A percentile compares a stretch with the other conserved stretches of the same genome.
These are phyloP conservation scores for Strigamia crassipes DNA, from an alignment of 2,888 invertebrate genomes.

Conservation along the genomic window DNA sequence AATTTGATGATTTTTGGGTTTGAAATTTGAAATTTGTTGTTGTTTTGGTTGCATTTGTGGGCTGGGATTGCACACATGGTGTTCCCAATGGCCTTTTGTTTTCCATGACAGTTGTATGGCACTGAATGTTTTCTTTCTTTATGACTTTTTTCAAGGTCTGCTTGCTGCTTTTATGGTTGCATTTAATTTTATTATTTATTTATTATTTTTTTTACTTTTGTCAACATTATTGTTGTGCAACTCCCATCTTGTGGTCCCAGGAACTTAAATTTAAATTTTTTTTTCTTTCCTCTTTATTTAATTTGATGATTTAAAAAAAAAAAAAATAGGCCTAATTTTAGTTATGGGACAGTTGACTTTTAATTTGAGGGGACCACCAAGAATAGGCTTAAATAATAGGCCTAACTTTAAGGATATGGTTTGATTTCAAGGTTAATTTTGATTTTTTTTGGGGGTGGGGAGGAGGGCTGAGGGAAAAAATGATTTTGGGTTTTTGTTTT, in stretches of 20 bases:
- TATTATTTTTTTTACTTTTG: neutral
- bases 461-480: too few relatives aligned
- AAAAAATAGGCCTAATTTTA: neutral
- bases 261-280: neutral
- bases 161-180: neutral
- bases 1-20: neutral
- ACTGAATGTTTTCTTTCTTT: neutral
- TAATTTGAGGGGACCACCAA: neutral
- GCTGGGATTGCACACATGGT: neutral
- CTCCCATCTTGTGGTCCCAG: neutral
- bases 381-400: neutral
- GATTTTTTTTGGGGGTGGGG: too few relatives aligned
- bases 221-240: neutral
- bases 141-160: slow-evolving; percentile 18
- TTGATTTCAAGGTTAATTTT: too few relatives aligned
- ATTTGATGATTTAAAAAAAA: neutral
- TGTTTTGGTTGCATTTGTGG: neutral
- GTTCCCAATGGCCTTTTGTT: slow-evolving; percentile 31
- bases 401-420: too few relatives aligned
- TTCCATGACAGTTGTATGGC: slow-evolving; percentile 19
- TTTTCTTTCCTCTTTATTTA: neutral
- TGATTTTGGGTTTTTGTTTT: too few relatives aligned
- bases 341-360: neutral
- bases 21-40: neutral
- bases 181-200: neutral